Evolutionary conservation across 2,888 invertebrate genomes (phyloP).

Genomic region (Lepidochrysops patricia): DNA sequence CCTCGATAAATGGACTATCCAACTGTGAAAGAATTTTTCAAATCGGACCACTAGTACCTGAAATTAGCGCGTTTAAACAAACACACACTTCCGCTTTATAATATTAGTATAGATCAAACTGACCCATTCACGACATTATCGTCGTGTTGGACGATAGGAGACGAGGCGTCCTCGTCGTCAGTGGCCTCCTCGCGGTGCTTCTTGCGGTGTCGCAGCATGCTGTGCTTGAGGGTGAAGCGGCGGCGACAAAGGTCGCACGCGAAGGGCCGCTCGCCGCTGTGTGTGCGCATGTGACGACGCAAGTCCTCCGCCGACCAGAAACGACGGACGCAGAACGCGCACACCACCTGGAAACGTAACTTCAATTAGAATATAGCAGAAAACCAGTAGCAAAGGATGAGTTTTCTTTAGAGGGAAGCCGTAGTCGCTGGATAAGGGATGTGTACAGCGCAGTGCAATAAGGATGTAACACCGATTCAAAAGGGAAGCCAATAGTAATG

Average conservation of each 20-base stretch:
- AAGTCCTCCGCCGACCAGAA: slow-evolving; percentile 97
- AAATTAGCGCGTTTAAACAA: no score
- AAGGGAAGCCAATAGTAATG: no score
- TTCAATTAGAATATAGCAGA: background rate
- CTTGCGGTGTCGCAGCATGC: slow-evolving; percentile 94
- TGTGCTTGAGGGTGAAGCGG: slow-evolving; percentile 93
- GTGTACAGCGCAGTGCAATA: no score
- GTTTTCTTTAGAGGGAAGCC: no score
- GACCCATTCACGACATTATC: slow-evolving; percentile 55
- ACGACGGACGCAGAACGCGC: slow-evolving; percentile 93
- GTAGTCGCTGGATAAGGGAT: no score
- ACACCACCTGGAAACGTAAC: slow-evolving; percentile 76
- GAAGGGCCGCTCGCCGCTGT: slow-evolving; percentile 93
- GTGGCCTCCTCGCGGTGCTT: slow-evolving; percentile 81
- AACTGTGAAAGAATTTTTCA: no score
- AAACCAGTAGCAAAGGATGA: no score
- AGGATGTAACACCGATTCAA: no score
- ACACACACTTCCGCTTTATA: no score
- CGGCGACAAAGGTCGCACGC: slow-evolving; percentile 92
- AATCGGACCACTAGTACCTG: no score
- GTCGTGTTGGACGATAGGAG: slow-evolving; percentile 59
- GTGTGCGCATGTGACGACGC: slow-evolving; percentile 94
- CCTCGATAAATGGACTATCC: no score
- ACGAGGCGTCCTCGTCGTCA: slow-evolving; percentile 69
- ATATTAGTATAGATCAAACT: no score